Evolutionary conservation across 2,797 vertebrate species (phyloP), one percentile per base, ranked within the genome.

Genomic region (Tragopan temminckii): DNA sequence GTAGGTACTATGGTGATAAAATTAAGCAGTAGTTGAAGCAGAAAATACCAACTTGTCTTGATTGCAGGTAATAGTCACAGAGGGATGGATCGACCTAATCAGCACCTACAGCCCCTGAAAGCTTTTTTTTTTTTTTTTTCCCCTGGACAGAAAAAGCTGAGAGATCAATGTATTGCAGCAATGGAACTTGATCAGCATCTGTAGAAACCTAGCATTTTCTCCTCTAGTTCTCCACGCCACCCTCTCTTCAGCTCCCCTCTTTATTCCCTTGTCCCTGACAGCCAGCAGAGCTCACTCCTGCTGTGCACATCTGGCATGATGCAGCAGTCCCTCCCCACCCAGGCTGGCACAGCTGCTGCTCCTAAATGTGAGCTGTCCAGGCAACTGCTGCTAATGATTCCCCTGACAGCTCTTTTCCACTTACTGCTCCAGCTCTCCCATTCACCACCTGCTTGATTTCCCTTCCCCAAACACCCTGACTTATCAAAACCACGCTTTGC

Each of bases 361-460:
- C 55, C 81, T 85, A 76, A 95, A 90, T 52, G 80, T 74, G 87
- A 84, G 63, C 92, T 92, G 90, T 74, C 87, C 90, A 81, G 71
- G 63, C 85, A 93, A 88, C 92, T 92, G 90, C 70, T 95, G 52
- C 77, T 93, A 89, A 95, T 86, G 85, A 86, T 93, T 97, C 93
- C 88, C 94, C 74, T 3, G 90, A 64, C 64, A 84, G 77, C 90
- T 81, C 71, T 95, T 92, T 93, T 50, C 93, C 85, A 81, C 92
- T 88, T 88, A 89, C 63, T 55, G 80, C 36, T 92, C 67, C 82
- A 86, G 92, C 67, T 93, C 94, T 89, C 57, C 76, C 70, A 50
- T 74, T 91, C 70, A 77, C 94, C 95, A 95, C 93, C 95, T 96
- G 94, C 95, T 94, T 91, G 93, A 84, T 91, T 96, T 90, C 63